Evolutionary conservation across 2,113 vertebrate genomes (phyloP).

Genomic region (Rhinichthys klamathensis): DNA sequence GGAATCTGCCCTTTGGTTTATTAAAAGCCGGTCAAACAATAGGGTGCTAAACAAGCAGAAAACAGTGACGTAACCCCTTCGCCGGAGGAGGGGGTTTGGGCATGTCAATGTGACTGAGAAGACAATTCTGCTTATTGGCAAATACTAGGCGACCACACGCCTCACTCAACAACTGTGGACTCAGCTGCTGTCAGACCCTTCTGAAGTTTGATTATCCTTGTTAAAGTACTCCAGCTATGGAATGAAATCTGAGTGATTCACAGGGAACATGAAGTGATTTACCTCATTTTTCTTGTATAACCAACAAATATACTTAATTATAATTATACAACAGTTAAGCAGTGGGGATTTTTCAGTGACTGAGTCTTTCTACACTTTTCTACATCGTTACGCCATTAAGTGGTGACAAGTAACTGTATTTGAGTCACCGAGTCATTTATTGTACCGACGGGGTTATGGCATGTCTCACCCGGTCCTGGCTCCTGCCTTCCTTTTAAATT

Average conservation of each 20-base stretch:
- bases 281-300: background rate
- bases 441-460: conserved; percentile 26
- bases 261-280: background rate
- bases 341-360: background rate
- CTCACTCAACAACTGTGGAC: conserved; percentile 39
- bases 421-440: too few species aligned
- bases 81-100: conserved; percentile 20
- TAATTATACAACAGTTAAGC: background rate
- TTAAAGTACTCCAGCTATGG: background rate
- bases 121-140: conserved; percentile 27
- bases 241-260: background rate
- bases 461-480: conserved; percentile 33
- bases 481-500: conserved; percentile 25
- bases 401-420: too few species aligned
- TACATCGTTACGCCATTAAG: too few species aligned
- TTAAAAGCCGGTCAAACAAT: conserved; percentile 83
- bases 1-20: conserved; percentile 84
- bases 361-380: background rate
- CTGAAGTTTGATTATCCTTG: background rate
- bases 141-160: background rate
- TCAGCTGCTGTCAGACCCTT: conserved; percentile 35
- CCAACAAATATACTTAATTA: background rate
- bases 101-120: conserved; percentile 37
- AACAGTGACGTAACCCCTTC: conserved; percentile 64
- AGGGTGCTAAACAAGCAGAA: conserved; percentile 63